phyloP scores from a whole-genome alignment of 2,888 invertebrate species.

The Tipula lateralis region DNA sequence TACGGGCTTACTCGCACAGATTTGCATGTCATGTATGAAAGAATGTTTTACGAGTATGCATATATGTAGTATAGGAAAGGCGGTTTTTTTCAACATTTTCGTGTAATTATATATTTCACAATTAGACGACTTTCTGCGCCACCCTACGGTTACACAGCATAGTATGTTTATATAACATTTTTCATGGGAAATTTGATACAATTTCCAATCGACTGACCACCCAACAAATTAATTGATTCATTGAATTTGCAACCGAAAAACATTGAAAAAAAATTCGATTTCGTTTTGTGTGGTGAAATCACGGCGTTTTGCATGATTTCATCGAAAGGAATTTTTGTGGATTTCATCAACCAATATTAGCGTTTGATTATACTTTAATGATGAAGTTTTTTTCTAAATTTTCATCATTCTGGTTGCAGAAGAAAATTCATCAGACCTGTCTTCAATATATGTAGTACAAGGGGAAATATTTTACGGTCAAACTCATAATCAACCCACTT shows the following conservation, averaged over 20 bases:
- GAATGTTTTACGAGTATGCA: background rate
- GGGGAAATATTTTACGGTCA: too few relatives aligned
- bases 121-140: too few relatives aligned
- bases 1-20: background rate
- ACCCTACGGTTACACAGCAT: too few relatives aligned
- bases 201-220: background rate
- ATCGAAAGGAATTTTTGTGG: background rate
- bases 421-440: too few relatives aligned
- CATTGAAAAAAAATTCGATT: background rate
- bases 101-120: background rate
- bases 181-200: background rate
- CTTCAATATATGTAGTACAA: too few relatives aligned
- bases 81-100: background rate
- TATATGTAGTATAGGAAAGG: background rate
- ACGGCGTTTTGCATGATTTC: background rate
- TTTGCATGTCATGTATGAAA: background rate
- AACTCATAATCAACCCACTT: too few relatives aligned
- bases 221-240: background rate
- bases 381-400: too few relatives aligned
- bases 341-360: background rate
- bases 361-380: too few relatives aligned
- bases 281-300: background rate
- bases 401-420: too few relatives aligned
- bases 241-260: background rate
- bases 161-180: background rate